Conservation (phyloP, 92 coral and sea anemone genomes). For the Pocillopora meandrina region DNA sequence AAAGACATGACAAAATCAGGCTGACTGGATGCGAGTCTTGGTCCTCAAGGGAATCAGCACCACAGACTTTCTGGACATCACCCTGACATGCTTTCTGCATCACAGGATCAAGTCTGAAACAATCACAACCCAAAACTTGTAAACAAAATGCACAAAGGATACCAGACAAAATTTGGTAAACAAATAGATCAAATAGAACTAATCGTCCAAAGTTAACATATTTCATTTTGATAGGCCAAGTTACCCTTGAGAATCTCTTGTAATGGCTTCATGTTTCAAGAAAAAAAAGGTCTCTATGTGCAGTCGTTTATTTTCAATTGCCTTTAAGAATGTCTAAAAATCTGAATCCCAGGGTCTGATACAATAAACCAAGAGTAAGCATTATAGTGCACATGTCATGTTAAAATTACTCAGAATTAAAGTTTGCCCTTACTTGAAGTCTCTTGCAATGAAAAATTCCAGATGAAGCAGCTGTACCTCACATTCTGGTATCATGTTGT, state of each 20-base stretch:
- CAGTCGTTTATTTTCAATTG: no score
- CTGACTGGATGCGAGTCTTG: constrained; percentile 74
- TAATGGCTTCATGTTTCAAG: no score
- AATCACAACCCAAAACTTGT: not conserved
- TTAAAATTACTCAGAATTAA: not conserved
- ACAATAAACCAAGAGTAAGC: not conserved
- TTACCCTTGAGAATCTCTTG: no score
- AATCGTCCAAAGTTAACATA: no score
- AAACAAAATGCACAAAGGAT: not conserved
- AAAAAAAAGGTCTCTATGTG: no score
- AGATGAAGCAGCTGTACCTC: constrained; percentile 84
- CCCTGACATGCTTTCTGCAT: constrained; percentile 71
- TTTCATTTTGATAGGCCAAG: no score
- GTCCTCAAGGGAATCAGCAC: constrained; percentile 52
- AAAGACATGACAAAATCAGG: constrained; percentile 84
- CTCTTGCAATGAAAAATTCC: constrained; percentile 94
- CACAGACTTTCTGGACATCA: constrained; percentile 77
- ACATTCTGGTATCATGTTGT: constrained; percentile 75
- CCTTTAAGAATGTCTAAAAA: no score
- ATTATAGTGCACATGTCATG: not conserved
- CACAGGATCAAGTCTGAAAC: constrained; percentile 79
- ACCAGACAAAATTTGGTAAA: no score
- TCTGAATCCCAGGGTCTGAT: no score
- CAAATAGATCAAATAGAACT: no score
- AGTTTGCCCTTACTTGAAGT: constrained; percentile 64